Evolutionary conservation across 1,140 invertebrate genomes (phyloP).

Genomic region (Theocolax elegans): DNA sequence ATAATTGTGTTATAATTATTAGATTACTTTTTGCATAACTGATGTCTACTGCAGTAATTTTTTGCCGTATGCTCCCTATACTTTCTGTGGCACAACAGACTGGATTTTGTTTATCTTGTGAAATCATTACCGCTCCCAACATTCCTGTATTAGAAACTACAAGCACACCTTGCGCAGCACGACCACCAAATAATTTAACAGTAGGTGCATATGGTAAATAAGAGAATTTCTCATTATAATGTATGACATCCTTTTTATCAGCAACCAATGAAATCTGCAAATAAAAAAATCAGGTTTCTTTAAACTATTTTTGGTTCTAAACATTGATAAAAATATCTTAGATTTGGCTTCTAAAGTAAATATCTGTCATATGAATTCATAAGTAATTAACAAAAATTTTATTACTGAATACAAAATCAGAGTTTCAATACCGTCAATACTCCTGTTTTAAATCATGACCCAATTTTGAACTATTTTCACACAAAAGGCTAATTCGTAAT

Average conservation of each 20-base stretch:
- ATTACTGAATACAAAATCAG: too few relatives aligned
- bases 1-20: slow-evolving; percentile 2
- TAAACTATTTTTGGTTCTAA: too few relatives aligned
- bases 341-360: too few relatives aligned
- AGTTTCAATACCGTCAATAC: too few relatives aligned
- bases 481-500: too few relatives aligned
- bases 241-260: slow-evolving; percentile 84
- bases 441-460: too few relatives aligned
- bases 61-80: slow-evolving; percentile 77
- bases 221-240: slow-evolving; percentile 88
- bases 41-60: slow-evolving; percentile 80
- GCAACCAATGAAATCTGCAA: slow-evolving; percentile 65
- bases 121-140: slow-evolving; percentile 76
- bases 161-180: slow-evolving; percentile 82
- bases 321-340: too few relatives aligned
- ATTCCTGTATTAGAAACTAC: slow-evolving; percentile 87
- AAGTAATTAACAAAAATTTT: too few relatives aligned
- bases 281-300: slow-evolving; percentile 29
- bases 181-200: slow-evolving; percentile 86
- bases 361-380: too few relatives aligned
- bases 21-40: slow-evolving; percentile 77
- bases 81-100: slow-evolving; percentile 72
- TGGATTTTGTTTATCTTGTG: slow-evolving; percentile 64
- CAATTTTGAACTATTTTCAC: too few relatives aligned
- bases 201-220: slow-evolving; percentile 81